These are phyloP conservation scores for Rhyacophila evoluta DNA, from an alignment of 2,888 invertebrate species.

Conservation along the genomic window DNA sequence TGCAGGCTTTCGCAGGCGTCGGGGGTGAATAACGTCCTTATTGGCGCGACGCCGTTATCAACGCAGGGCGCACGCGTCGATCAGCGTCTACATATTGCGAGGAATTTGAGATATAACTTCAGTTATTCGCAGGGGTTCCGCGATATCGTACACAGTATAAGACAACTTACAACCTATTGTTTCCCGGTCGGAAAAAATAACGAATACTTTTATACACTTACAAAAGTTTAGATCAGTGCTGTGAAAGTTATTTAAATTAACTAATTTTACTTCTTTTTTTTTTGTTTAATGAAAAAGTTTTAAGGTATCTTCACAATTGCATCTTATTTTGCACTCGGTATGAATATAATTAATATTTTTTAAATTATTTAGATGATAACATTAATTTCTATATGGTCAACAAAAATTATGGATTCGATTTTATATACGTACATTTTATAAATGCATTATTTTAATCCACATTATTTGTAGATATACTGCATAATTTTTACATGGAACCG, in stretches of 20 bases:
- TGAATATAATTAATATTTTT: too few species aligned
- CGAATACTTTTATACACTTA: background rate
- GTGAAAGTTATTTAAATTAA: background rate
- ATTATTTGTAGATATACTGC: too few species aligned
- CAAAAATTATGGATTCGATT: too few species aligned
- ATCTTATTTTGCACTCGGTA: too few species aligned
- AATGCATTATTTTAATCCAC: too few species aligned
- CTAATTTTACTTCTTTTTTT: too few species aligned
- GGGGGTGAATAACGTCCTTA: constrained; percentile 23
- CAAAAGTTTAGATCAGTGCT: background rate
- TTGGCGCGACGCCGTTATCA: constrained; percentile 12
- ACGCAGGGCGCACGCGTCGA: constrained; percentile 18
- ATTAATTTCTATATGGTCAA: too few species aligned
- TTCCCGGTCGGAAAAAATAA: background rate
- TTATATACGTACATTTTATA: too few species aligned
- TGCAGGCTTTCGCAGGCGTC: background rate
- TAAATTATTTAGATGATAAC: too few species aligned
- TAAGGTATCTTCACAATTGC: too few species aligned
- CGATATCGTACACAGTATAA: background rate
- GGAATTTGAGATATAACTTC: background rate
- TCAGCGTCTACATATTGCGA: constrained; percentile 26
- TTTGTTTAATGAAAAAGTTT: too few species aligned
- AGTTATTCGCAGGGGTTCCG: constrained; percentile 4
- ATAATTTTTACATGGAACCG: too few species aligned
- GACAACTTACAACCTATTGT: background rate